Evolutionary conservation across 2,113 vertebrate genomes (phyloP).

Genomic region (Anhinga anhinga): DNA sequence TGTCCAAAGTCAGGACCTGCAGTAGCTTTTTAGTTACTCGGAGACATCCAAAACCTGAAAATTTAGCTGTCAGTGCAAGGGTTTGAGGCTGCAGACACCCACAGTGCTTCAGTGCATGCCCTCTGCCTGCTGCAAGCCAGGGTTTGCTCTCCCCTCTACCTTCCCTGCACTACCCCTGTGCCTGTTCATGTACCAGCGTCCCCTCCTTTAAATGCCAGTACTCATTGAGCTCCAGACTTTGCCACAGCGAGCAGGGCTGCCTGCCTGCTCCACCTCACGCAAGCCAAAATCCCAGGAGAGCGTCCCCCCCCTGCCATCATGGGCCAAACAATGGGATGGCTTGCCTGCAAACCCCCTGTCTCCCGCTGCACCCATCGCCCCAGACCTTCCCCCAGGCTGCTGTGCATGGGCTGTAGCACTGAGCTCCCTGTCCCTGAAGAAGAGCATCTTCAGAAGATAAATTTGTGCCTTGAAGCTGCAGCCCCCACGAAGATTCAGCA

Average conservation of each 20-base stretch:
- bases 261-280: neutral
- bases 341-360: neutral
- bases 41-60: neutral
- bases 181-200: neutral
- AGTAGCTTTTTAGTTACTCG: neutral
- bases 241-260: neutral
- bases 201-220: neutral
- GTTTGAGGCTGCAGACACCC: neutral
- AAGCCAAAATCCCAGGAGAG: neutral
- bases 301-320: rapidly evolving
- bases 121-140: neutral
- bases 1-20: neutral
- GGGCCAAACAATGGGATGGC: neutral
- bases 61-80: neutral
- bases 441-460: neutral
- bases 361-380: rapidly evolving
- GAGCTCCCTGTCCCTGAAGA: neutral
- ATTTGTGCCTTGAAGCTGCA: neutral
- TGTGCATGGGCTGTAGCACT: neutral
- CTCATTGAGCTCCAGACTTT: neutral
- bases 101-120: neutral
- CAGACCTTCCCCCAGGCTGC: neutral
- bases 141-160: neutral
- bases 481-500: neutral
- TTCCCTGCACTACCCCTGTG: rapidly evolving